Base-by-base conservation (phyloP, 2,888 invertebrate species). In the Archips crataeganus region DNA sequence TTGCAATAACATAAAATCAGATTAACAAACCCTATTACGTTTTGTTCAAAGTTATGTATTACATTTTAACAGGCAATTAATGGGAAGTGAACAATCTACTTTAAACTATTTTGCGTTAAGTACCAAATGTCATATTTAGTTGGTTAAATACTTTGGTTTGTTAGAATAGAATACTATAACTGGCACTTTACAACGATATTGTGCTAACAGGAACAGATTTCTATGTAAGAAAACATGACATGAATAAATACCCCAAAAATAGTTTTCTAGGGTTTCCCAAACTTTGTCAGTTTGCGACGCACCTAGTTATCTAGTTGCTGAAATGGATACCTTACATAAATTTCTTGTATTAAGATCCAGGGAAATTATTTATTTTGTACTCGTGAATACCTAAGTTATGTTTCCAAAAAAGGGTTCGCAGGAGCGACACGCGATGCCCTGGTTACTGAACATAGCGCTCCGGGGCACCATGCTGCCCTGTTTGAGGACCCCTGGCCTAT, bases 1-100 rank as follows among this genome's bases (percentile, higher is more conserved):
- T 90, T 91, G 88, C 89, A 90, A 92, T 91, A 92, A 90, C 89
- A 89, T 81, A 57, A 81, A 87, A 93, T 93, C 92, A 90, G 93
- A 93, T 93, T 90, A 88, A 88, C 79, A 83, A 85, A 82, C 84
- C 85, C 83, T 87, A 90, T 88, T 91, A 84, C 88, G 87, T 89
- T 88, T 88, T 87, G 89, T 88, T 89, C 85, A 83, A 84, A 79
- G 84, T 80, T 80, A 81, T 79, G 80, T 80, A 81, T 79, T 81
- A 80, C 84, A 81, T 82, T 82, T 85, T 85, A 79, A 81, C 81
- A 77, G 78, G 86, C 88, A 91, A 90, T 90, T 90, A 90, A 90
- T 88, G 82, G 82, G 2, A 76, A 78, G 80, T 78, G 60, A 61
- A 71, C 36, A 68, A 67, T 1, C 61, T 34, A 60, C 60, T 64